These are phyloP conservation scores for Epiblema foenella DNA, from an alignment of 2,888 invertebrate genomes.

Conservation along the genomic window DNA sequence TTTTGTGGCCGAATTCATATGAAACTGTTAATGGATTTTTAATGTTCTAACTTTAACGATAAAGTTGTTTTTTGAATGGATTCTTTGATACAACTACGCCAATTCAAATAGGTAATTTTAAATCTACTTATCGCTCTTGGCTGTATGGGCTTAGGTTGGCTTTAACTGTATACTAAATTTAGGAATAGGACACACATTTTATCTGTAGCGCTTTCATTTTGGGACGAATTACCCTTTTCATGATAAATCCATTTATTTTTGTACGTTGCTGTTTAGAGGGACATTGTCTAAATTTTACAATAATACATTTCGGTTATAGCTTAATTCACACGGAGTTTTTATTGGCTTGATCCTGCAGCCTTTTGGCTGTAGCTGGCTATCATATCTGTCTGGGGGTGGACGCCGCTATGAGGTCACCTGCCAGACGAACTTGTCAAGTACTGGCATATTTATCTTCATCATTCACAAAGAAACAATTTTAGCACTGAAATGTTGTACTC, in stretches of 20 bases:
- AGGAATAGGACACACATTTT: constrained; percentile 9
- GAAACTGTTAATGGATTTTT: neutral
- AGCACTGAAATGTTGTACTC: too few relatives aligned
- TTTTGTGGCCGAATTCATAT: neutral
- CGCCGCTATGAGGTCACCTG: too few relatives aligned
- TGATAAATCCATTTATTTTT: neutral
- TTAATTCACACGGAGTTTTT: too few relatives aligned
- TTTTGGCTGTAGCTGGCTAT: too few relatives aligned
- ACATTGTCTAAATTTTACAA: too few relatives aligned
- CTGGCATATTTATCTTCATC: too few relatives aligned
- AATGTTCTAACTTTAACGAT: neutral
- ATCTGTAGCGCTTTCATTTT: neutral
- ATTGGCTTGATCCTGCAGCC: too few relatives aligned
- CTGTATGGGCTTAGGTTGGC: neutral
- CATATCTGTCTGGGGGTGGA: too few relatives aligned
- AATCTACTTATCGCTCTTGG: neutral
- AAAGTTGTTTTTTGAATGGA: neutral
- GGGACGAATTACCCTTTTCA: neutral
- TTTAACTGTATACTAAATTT: constrained; percentile 17
- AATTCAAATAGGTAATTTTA: neutral
- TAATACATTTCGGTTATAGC: too few relatives aligned
- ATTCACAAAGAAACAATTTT: too few relatives aligned
- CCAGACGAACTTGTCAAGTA: too few relatives aligned
- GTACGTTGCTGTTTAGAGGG: neutral
- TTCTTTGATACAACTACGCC: neutral